Percentiles rank a stretch among this genome's conserved stretches.
These are phyloP conservation scores for Onthophagus taurus DNA, from an alignment of 1,140 invertebrate species.

Conservation along the genomic window DNA sequence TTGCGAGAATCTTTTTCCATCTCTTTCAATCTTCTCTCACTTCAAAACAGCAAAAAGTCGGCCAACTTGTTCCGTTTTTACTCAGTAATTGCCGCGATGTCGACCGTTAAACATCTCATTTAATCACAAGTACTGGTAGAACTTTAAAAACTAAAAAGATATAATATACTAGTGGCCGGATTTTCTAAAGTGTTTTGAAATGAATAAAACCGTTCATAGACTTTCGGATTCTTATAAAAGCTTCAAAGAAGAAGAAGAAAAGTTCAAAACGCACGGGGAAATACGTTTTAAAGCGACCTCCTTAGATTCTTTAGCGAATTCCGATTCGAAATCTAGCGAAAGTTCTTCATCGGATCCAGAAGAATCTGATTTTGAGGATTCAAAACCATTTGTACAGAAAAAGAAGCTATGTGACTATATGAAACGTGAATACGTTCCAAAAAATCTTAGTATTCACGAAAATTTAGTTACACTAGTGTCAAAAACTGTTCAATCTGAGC, in stretches of 20 bases:
- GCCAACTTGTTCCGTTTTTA: no score
- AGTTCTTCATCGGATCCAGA: slow-evolving; percentile 43
- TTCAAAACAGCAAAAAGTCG: no score
- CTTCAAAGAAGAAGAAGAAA: slow-evolving; percentile 6
- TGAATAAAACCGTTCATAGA: no score
- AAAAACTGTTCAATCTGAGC: slow-evolving; percentile 29
- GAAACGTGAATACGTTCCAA: slow-evolving; percentile 24
- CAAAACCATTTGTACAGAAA: slow-evolving; percentile 34
- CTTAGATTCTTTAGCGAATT: slow-evolving; percentile 53
- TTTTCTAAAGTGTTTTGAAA: no score
- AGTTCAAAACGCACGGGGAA: slow-evolving; percentile 10
- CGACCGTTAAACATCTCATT: no score
- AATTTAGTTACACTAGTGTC: slow-evolving; percentile 22
- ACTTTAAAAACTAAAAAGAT: no score
- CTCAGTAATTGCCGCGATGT: no score
- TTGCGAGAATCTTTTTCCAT: no score
- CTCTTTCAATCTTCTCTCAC: no score
- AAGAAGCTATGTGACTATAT: slow-evolving; percentile 32
- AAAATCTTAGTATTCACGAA: slow-evolving; percentile 34
- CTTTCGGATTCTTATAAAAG: slow-evolving; percentile 15
- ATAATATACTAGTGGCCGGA: no score
- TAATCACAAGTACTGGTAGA: no score
- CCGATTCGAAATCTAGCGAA: slow-evolving; percentile 43
- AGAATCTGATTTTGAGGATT: no score
- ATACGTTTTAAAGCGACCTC: slow-evolving; percentile 39